A percentile compares a stretch with the other conserved stretches of the same genome.
These are phyloP conservation scores for Ceratoteleas bidentatus DNA, from an alignment of 1,140 invertebrate genomes.

Conservation along the genomic window DNA sequence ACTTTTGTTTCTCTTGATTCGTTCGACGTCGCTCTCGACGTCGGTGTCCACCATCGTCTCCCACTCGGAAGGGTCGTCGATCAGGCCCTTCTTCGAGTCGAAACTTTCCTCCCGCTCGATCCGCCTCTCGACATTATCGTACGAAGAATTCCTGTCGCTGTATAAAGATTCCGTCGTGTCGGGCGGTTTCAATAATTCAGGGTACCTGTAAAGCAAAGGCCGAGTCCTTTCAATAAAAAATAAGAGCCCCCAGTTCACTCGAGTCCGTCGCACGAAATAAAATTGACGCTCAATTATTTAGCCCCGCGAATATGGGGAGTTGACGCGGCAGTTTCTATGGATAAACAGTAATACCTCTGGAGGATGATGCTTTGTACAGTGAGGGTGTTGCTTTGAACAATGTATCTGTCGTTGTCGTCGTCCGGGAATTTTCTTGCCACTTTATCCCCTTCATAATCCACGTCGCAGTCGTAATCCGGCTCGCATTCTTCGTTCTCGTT, in stretches of 20 bases:
- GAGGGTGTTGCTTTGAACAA: constrained; percentile 79
- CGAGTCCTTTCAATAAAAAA: constrained; percentile 39
- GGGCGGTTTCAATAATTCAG: constrained; percentile 77
- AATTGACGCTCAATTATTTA: constrained; percentile 34
- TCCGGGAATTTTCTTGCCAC: constrained; percentile 80
- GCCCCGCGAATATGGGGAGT: not conserved
- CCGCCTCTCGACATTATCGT: constrained; percentile 86
- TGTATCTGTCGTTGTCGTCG: constrained; percentile 77
- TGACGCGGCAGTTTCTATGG: not conserved
- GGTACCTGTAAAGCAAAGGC: constrained; percentile 71
- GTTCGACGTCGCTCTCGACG: constrained; percentile 76
- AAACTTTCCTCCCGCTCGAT: constrained; percentile 70
- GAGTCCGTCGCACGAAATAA: constrained; percentile 20
- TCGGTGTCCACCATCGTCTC: constrained; percentile 78
- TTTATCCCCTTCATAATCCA: constrained; percentile 76
- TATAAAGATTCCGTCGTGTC: constrained; percentile 76
- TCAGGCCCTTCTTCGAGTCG: constrained; percentile 70
- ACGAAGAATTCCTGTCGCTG: constrained; percentile 86
- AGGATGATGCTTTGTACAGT: constrained; percentile 90
- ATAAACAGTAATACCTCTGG: constrained; percentile 81
- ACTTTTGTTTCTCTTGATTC: constrained; percentile 85
- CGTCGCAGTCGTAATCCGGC: constrained; percentile 81
- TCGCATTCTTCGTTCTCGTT: constrained; percentile 80
- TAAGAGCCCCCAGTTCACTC: not conserved
- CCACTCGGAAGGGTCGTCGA: constrained; percentile 76